Evolutionary conservation across 2,888 invertebrate species (phyloP), one percentile per base, ranked within the genome.

Genomic region (Conus canariensis): DNA sequence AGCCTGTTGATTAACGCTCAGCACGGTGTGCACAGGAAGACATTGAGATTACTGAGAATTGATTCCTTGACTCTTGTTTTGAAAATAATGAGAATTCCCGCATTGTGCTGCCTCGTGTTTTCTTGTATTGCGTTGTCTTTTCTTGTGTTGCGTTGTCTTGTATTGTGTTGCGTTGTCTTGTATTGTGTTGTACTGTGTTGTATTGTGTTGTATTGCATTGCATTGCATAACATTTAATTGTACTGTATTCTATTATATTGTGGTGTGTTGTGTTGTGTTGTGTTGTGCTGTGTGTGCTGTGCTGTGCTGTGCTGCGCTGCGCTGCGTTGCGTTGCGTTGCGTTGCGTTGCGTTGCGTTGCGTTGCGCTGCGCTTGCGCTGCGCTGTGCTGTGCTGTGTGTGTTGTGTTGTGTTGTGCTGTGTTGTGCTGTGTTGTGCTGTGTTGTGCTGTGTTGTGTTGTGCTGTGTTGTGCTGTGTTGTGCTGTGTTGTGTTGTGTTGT

Each of bases 391-490:
- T 25, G 85, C 25, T 85, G 85, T 60, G 85, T 85, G 85, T 60
- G 85, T n/a, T 85, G 85, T 60, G 85, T 12, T 60, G 85, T 60
- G 85, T 22, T 85, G 85, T 85, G 85, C 22, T 85, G 85, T 85
- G 85, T 19, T 85, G 85, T 85, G 85, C 56, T 60, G 85, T 85
- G 85, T 19, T 85, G 85, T 85, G 85, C 60, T 85, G 82, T 82
- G 56, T 16, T 56, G 56, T 82, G 56, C 59, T 85, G 85, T 85
- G 59, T 25, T 60, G 85, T 60, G 60, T 6, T 60, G 59, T 85
- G 59, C 5, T 60, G 60, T 82, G 82, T 10, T 82, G 82, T 82
- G 85, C 10, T 60, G 85, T 85, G 59, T n/a, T 85, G 85, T 85
- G 60, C 10, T 45, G 45, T 45, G 45, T 45, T 3, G 0, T 3